Evolutionary conservation across 2,888 invertebrate genomes (phyloP), one percentile per base, ranked within the genome.

Genomic region (Liposcelis brunnea): DNA sequence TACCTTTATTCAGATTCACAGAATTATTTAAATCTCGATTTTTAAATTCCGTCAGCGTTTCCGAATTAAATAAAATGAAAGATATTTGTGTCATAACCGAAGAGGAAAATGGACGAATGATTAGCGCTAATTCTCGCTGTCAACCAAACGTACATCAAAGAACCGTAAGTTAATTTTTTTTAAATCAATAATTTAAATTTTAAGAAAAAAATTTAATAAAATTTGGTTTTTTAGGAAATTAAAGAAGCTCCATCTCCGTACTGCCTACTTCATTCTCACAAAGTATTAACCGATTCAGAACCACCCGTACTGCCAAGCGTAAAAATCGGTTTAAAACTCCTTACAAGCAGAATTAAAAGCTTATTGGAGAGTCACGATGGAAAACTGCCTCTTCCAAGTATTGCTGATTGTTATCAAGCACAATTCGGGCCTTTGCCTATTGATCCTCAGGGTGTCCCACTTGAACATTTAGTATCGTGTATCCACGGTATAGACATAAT

Each of bases 381-480:
- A 31, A 71, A 72, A 48, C 61, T 90, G 59, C 85, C 86, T 1
- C 62, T 90, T 47, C 71, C 81, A 54, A 86, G 86, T 61, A 77
- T 87, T 58, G 76, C 82, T 50, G 73, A 75, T 50, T 90, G 90
- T 62, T 89, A 86, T 61, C 75, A 78, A 56, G 72, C 77, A 10
- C 77, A 77, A 58, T 84, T 80, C 59, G 72, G 74, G 10, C 58
- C 68, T 21, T 59, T 80, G 38, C 62, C 68, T 11, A 61, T 77
- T n/a, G 73, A 75, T 54, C 74, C 73, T 2, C 71, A 64, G 48
- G 89, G 90, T 3, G 90, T 91, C 12, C 80, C 89, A 1, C 62
- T 95, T 46, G 95, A 95, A 60, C 83, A 94, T 64, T 66, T 95
- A 45, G 73, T 95, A 19, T 80, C 87, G 43, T 87, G 86, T 60